phyloP scores from a whole-genome alignment of 1,140 invertebrate species.

The Battus philenor region DNA sequence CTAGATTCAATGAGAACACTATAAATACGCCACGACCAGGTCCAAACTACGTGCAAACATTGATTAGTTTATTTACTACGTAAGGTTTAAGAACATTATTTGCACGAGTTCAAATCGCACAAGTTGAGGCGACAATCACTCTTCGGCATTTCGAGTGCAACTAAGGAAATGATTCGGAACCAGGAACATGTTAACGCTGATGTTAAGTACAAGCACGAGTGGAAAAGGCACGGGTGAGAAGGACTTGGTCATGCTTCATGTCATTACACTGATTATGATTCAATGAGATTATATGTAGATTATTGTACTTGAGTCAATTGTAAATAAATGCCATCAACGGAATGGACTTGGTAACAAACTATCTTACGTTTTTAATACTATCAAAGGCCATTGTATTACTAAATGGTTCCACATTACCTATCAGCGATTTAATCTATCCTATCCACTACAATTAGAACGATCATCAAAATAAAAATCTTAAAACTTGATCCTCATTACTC shows the following conservation, averaged over 20 bases:
- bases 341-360: constrained; percentile 24
- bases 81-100: constrained; percentile 9
- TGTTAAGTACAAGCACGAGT: constrained; percentile 23
- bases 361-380: constrained; percentile 10
- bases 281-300: too few relatives aligned
- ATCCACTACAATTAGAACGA: constrained; percentile 2
- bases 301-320: not conserved
- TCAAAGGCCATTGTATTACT: constrained; percentile 25
- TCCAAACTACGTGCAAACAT: constrained; percentile 33
- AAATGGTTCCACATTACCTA: constrained; percentile 43
- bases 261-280: too few relatives aligned
- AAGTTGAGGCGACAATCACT: constrained; percentile 62
- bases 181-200: constrained; percentile 49
- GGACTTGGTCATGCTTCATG: constrained; percentile 36
- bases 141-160: constrained; percentile 69
- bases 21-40: constrained; percentile 20
- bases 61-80: not conserved
- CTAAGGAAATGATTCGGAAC: constrained; percentile 63
- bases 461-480: too few relatives aligned
- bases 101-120: constrained; percentile 37
- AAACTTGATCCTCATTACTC: not conserved
- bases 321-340: constrained; percentile 33
- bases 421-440: not conserved
- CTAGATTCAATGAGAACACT: constrained; percentile 36
- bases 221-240: constrained; percentile 21